Conservation (phyloP, 1,140 invertebrate genomes). For the Macrosteles quadrilineatus region DNA sequence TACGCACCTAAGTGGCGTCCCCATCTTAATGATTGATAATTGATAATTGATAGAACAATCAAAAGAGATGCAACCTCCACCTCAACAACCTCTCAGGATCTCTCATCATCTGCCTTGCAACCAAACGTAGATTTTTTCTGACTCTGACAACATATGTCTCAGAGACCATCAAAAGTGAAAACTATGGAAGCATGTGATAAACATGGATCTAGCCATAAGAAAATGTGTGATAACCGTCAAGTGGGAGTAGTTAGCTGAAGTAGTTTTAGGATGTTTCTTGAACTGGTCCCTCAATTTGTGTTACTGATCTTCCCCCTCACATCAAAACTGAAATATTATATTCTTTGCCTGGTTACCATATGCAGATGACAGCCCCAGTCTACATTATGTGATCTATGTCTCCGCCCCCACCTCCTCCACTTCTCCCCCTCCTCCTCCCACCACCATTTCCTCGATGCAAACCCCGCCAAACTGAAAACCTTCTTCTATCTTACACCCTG, state of each 20-base stretch:
- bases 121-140: neutral
- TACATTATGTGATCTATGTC: constrained; percentile 10
- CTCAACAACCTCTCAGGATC: constrained; percentile 10
- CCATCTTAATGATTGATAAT: too few species aligned
- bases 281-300: neutral
- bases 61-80: constrained; percentile 40
- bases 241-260: neutral
- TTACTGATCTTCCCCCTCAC: neutral
- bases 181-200: neutral
- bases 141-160: neutral
- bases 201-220: neutral
- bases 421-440: constrained; percentile 34
- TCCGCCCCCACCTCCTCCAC: constrained; percentile 32
- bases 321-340: neutral
- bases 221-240: neutral
- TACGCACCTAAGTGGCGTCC: too few species aligned
- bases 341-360: neutral
- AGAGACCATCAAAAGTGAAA: neutral
- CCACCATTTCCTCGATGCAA: constrained; percentile 34
- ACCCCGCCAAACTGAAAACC: constrained; percentile 29
- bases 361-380: neutral
- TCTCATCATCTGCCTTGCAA: constrained; percentile 12
- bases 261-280: too few species aligned
- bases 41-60: constrained; percentile 31
- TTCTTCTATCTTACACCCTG: constrained; percentile 56